Base-by-base conservation (phyloP, 2,113 vertebrate genomes). In the Coptodon rendalli region DNA sequence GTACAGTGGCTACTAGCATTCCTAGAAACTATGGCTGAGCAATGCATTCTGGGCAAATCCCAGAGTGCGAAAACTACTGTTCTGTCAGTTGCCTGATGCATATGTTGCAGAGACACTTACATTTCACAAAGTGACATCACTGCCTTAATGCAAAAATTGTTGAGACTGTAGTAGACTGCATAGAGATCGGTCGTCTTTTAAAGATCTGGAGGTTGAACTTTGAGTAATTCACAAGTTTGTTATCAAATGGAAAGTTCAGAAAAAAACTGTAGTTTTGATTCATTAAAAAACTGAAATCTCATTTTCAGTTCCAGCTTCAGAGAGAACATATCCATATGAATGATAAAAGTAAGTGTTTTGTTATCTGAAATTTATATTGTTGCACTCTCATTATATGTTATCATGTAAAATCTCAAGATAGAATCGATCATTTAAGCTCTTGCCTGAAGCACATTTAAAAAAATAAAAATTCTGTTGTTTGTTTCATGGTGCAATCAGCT, bases 11-110 rank as follows among this genome's bases (percentile, higher is more conserved):
- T 50, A 76, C 16, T 9, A 31, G 16, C 3, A 76, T 48, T 76
- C 0, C n/a, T 29, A 76, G 24, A 76, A 48, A 76, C 0, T 50
- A 17, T 45, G 6, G 16, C 71, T 76, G 14, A 76, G 43, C 43
- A 76, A 76, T 11, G 24, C 71, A 50, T 76, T 76, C 71, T 76
- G 43, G 24, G 71, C 9, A 76, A 76, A 76, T 76, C 13, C 24
- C 43, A 29, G 16, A 29, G 43, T 50, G 2, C 9, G 0, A 50
- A 29, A 19, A 50, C 16, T 29, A 29, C 0, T 50, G 16, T 5
- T 31, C 27, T 78, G 27, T 78, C 71, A 50, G 71, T 48, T 19
- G 40, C 22, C 43, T 76, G 0, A 2, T 50, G 9, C 45, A 31
- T 1, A 12, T 31, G 16, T 76, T 24, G 16, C 24, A 2, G 71